Base-by-base conservation (phyloP, 2,113 vertebrate species). In the Salvator merianae region DNA sequence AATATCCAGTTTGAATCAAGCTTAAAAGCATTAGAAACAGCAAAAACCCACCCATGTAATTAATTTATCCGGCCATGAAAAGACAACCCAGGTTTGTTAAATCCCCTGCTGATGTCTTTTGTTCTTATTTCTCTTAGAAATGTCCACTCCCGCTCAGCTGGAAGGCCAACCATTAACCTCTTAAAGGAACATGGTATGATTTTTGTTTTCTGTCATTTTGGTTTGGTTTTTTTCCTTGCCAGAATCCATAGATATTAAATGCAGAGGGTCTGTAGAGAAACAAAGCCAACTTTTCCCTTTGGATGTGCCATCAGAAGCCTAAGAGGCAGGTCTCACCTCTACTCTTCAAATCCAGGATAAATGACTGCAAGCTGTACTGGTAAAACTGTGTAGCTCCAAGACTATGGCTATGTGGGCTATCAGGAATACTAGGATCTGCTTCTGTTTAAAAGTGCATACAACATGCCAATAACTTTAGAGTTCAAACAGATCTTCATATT, bases 71-170 rank as follows among this genome's bases (percentile, higher is more conserved):
- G 16, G 59, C 55, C 7, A 32, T 79, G n/a, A 79, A 79, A 65
- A 65, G 32, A 26, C 53, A 47, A n/a, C 55, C 30, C 32, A 43
- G 36, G 30, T 84, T 34, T 84, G 30, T 55, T 71, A 79, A 85
- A 22, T 50, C 34, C 38, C 83, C 77, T 93, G 78, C 91, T 81
- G 40, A 43, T 85, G 73, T 63, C 77, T n/a, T 0, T 0, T 12
- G 8, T 70, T 34, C 86, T 88, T 87, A 93, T 59, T 91, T 88
- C n/a, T 68, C 88, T 74, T 94, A 99, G 99, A 93, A 99, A 99
- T 93, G 98, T 99, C 40, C 99, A 99, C 88, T 99, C 98, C 22
- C 97, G 98, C 28, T 99, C 99, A 88, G 99, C 99, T 84, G 99
- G 99, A 94, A 95, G 98, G 94, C 99, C 99, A 86, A 98, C 98